A percentile compares a stretch with the other conserved stretches of the same genome.
Conservation (phyloP, 1,140 invertebrate species). For the Calephelis virginiensis region DNA sequence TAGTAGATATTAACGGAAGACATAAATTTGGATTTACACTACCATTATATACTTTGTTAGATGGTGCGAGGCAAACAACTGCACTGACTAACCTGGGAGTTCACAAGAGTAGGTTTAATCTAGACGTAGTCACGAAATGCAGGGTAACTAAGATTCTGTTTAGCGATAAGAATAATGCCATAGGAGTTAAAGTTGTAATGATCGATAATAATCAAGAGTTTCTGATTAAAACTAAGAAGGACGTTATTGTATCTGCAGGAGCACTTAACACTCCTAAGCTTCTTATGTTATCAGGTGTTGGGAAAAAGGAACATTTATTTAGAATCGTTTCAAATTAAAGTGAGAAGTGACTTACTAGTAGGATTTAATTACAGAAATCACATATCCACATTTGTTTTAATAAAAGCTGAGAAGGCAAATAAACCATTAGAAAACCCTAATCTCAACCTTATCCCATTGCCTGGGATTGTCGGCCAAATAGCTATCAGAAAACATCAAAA, state of each 20-base stretch:
- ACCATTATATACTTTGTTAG: conserved; percentile 75
- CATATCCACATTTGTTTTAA: conserved; percentile 82
- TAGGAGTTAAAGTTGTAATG: conserved; percentile 60
- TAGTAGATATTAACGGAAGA: conserved; percentile 37
- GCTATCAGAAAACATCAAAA: conserved; percentile 69
- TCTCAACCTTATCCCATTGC: conserved; percentile 85
- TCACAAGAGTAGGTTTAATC: conserved; percentile 74
- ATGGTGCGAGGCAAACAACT: conserved; percentile 81
- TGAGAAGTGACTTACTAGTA: conserved; percentile 83
- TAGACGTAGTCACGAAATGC: conserved; percentile 48
- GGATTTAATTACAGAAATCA: conserved; percentile 86
- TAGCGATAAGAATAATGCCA: conserved; percentile 77
- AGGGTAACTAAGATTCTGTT: conserved; percentile 79
- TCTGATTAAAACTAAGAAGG: conserved; percentile 56
- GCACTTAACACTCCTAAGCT: conserved; percentile 79
- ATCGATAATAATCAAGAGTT: conserved; percentile 69
- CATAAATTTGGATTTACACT: conserved; percentile 36
- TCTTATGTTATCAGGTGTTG: conserved; percentile 84
- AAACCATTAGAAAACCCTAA: conserved; percentile 60
- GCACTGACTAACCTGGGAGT: conserved; percentile 78
- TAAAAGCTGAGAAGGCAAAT: conserved; percentile 77
- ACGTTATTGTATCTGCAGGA: no score
- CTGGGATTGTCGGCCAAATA: conserved; percentile 86
- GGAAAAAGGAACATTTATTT: conserved; percentile 80
- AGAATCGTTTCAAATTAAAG: conserved; percentile 78